Evolutionary conservation across 2,113 vertebrate genomes (phyloP).

Genomic region (Macroglossus sobrinus): DNA sequence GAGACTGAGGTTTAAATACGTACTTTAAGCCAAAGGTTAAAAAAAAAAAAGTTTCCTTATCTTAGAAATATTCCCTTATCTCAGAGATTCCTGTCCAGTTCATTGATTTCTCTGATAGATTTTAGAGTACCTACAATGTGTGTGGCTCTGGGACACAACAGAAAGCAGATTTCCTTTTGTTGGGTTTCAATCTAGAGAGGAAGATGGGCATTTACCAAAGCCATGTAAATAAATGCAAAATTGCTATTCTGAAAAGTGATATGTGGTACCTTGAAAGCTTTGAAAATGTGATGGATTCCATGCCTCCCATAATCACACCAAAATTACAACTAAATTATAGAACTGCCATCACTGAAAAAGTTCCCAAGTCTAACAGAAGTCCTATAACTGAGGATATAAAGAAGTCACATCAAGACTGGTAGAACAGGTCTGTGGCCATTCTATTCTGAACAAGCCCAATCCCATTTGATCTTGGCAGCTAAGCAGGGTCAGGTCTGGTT

Average conservation of each 20-base stretch:
- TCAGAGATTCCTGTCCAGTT: neutral
- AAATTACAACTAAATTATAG: no score
- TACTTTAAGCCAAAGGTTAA: neutral
- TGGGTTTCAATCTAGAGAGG: neutral
- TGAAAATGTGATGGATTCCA: neutral
- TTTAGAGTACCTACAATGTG: neutral
- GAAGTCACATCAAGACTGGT: no score
- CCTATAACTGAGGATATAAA: no score
- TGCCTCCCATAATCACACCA: no score
- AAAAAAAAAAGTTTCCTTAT: neutral
- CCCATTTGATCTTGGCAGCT: no score
- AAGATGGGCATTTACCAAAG: neutral
- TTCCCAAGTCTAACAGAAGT: no score
- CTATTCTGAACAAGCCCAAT: no score
- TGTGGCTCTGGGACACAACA: neutral
- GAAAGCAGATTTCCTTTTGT: neutral
- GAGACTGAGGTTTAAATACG: neutral
- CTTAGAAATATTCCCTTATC: neutral
- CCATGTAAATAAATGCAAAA: neutral
- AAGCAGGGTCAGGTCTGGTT: no score
- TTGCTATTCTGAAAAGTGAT: neutral
- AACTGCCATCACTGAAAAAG: no score
- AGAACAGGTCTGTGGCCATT: no score
- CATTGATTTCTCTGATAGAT: no score
- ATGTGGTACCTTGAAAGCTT: neutral